A percentile compares a stretch with the other conserved stretches of the same genome.
Conservation (phyloP, 2,797 vertebrate genomes). For the Enteromius trimaculatus region DNA sequence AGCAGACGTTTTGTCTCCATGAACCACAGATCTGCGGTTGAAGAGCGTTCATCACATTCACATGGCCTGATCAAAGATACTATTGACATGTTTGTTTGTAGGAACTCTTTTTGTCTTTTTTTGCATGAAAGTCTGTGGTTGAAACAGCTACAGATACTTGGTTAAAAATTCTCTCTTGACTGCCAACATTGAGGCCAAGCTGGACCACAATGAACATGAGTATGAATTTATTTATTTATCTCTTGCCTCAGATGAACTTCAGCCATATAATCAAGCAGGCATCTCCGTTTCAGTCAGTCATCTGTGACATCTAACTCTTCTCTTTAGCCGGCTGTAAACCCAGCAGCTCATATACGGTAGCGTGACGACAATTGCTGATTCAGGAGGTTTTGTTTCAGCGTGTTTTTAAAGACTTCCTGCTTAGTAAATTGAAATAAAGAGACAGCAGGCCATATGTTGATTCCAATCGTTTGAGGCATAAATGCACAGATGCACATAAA, state of each 20-base stretch:
- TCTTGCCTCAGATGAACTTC: conserved; percentile 14
- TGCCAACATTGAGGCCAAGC: conserved; percentile 23
- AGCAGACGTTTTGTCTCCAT: conserved; percentile 38
- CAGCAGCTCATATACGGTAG: neutral
- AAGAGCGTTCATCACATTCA: conserved; percentile 1
- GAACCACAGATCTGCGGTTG: conserved; percentile 19
- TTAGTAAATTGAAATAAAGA: conserved; percentile 28
- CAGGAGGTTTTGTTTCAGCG: neutral
- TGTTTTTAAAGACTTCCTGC: neutral
- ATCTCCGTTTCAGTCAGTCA: conserved; percentile 4
- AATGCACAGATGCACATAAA: neutral
- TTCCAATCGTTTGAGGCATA: neutral
- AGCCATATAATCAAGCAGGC: conserved; percentile 3
- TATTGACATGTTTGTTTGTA: conserved; percentile 54
- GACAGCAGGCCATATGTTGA: neutral
- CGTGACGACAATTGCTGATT: neutral
- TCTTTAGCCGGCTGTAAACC: neutral
- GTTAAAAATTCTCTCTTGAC: conserved; percentile 26
- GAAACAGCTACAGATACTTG: conserved; percentile 34
- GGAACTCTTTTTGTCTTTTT: neutral
- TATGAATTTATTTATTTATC: conserved; percentile 15
- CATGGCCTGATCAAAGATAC: conserved; percentile 37
- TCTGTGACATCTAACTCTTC: neutral
- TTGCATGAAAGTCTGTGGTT: conserved; percentile 38
- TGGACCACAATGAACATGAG: neutral